phyloP scores from a whole-genome alignment of 2,797 vertebrate species.

The Malurus leucopterus region DNA sequence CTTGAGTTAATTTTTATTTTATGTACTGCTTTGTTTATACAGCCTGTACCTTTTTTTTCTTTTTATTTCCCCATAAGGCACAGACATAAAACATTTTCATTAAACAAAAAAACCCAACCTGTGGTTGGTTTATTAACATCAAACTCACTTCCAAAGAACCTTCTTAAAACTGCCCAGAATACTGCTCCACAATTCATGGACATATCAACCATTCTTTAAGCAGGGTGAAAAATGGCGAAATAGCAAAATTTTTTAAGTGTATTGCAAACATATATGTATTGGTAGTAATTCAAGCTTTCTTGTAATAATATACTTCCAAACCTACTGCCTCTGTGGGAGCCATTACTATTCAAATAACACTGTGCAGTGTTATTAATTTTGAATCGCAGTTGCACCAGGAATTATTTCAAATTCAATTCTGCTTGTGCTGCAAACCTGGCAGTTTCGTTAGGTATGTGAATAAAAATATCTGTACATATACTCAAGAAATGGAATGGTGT shows the following conservation, averaged over 20 bases:
- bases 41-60: neutral
- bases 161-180: neutral
- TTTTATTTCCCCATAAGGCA: neutral
- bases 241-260: neutral
- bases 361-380: neutral
- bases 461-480: neutral
- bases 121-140: neutral
- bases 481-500: neutral
- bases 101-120: neutral
- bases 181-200: neutral
- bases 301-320: slow-evolving; percentile 25
- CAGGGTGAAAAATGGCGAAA: neutral
- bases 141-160: neutral
- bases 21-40: neutral
- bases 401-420: slow-evolving; percentile 35
- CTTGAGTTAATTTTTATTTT: neutral
- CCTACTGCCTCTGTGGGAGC: slow-evolving; percentile 15
- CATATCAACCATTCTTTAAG: neutral
- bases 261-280: neutral
- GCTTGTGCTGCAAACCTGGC: neutral
- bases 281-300: slow-evolving; percentile 24
- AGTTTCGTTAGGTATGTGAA: neutral
- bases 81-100: neutral
- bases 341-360: slow-evolving; percentile 28
- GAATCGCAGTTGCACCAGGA: neutral